Base-by-base conservation (phyloP, 2,888 invertebrate species). In the Ametastegia equiseti region DNA sequence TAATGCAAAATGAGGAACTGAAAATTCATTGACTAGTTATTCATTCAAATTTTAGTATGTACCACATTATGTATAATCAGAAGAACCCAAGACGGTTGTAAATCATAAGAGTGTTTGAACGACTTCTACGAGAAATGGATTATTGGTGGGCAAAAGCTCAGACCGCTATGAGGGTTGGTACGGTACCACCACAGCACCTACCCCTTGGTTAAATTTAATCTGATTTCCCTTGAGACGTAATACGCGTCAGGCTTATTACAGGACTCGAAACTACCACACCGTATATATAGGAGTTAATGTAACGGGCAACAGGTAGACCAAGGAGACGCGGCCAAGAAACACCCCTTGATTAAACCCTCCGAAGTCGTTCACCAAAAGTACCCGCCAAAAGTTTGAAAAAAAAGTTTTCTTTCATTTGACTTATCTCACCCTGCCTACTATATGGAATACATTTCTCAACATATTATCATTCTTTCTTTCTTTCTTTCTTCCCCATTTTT, bases 191-290 rank as follows among this genome's bases (percentile, higher is more conserved):
- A n/a, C n/a, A n/a, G n/a, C n/a, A n/a, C n/a, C n/a, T n/a, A n/a
- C 39, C 65, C 39, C 75, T 75, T 15, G 75, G 75, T 75, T 75
- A 36, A 54, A 75, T 75, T 50, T 75, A 75, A 50, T 75, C 75
- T 50, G 54, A 75, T 54, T 75, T 75, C 75, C 75, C 75, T 7
- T 4, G 75, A 75, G 75, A 36, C 54, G 30, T 75, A 36, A 75
- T 75, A 54, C 54, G 75, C 75, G 75, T 75, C 75, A 75, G 75
- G 75, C 75, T 75, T 75, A 75, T 75, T 75, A 75, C 75, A 54
- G 75, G 54, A 75, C 33, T 75, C 54, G 19, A 54, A 75, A 75
- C 75, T 75, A 54, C n/a, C n/a, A n/a, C n/a, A n/a, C n/a, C n/a
- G n/a, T 30, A 13, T 33, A n/a, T 15, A 54, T 6, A 23, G 42